A percentile compares a stretch with the other conserved stretches of the same genome.
phyloP scores from a whole-genome alignment of 2,888 invertebrate genomes.

The Cynaeus angustus region DNA sequence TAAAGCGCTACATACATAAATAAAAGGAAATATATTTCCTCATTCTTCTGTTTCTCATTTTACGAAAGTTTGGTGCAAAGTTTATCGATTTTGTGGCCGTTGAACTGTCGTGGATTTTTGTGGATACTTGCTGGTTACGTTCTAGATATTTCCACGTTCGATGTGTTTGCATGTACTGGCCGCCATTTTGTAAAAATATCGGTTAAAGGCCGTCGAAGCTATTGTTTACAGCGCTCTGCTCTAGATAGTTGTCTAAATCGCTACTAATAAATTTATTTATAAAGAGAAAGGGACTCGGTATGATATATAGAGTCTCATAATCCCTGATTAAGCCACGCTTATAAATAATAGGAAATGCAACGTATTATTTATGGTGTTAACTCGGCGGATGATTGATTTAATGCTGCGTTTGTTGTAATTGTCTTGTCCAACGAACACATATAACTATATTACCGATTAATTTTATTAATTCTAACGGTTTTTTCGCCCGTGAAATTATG shows the following conservation, averaged over 20 bases:
- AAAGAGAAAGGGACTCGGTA: constrained; percentile 63
- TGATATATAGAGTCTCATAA: constrained; percentile 63
- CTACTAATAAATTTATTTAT: constrained; percentile 58
- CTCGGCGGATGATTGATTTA: constrained; percentile 47
- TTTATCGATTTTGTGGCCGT: too few relatives aligned
- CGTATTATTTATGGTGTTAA: constrained; percentile 47
- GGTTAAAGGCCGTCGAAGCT: constrained; percentile 36
- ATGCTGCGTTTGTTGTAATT: constrained; percentile 48
- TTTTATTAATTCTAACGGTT: constrained; percentile 44
- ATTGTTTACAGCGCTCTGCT: constrained; percentile 53
- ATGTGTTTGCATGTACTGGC: neutral
- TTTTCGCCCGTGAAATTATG: constrained; percentile 28
- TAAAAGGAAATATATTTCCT: too few relatives aligned
- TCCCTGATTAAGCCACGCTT: constrained; percentile 60
- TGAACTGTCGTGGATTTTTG: too few relatives aligned
- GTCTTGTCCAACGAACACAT: constrained; percentile 44
- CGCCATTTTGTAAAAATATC: constrained; percentile 14
- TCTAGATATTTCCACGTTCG: too few relatives aligned
- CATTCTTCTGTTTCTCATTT: too few relatives aligned
- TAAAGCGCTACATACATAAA: too few relatives aligned
- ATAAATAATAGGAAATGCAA: constrained; percentile 51
- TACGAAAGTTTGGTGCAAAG: too few relatives aligned
- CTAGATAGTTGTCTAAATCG: constrained; percentile 50
- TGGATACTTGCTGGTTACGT: too few relatives aligned
- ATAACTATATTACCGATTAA: constrained; percentile 45